Base-by-base conservation (phyloP, 2,113 vertebrate species). In the Symphodus melops region DNA sequence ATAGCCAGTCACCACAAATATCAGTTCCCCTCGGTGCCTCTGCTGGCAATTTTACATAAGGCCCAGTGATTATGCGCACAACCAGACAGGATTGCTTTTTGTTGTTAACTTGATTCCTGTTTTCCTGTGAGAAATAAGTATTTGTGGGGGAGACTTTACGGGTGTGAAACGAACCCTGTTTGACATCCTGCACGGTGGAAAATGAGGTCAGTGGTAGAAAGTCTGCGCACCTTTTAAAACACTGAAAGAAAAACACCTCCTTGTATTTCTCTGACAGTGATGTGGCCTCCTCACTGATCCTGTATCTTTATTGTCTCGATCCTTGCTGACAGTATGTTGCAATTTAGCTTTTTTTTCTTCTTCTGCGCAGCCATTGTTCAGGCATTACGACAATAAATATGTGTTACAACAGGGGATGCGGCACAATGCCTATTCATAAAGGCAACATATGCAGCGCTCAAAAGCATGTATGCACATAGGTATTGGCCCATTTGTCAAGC, bases 401-500 rank as follows among this genome's bases (percentile, higher is more conserved):
- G 94, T 94, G 92, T 94, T 94, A 95, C 90, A 92, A 89, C 88
- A 73, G 92, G 94, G 95, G 92, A 95, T 92, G 94, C 88, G 71
- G 92, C 86, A 86, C 86, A 81, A 88, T 88, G 88, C 85, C 75
- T 87, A 93, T 94, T 98, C 96, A 97, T 96, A 95, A 96, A 95
- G 95, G 93, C 93, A 86, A 93, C 94, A 94, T 96, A 95, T 95
- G 95, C 94, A 85, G 93, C 84, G 91, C 91, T 94, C 94, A 94
- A 95, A 96, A 96, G 95, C 97, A 98, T 98, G 97, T 92, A 93
- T 95, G 93, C 96, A 98, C 98, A 99, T 98, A 96, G 95, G 95
- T 95, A 97, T 97, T 93, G 94, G 92, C 96, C 96, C 96, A 98
- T 99, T 99, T 98, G 96, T 98, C 97, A 97, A 96, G 95, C 94